Evolutionary conservation across 1,140 invertebrate genomes (phyloP).

Genomic region (Drosophila tani): DNA sequence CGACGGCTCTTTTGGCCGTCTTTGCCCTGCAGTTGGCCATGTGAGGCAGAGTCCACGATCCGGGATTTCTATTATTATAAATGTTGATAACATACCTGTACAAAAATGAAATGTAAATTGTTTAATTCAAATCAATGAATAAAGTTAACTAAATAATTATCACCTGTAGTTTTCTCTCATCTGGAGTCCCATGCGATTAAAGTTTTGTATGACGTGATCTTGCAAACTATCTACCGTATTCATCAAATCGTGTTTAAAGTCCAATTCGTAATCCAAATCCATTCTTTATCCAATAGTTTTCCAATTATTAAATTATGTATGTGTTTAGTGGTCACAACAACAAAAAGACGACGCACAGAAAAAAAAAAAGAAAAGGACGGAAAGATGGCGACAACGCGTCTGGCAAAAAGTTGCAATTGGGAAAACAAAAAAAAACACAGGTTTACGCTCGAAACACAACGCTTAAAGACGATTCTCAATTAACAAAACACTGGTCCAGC

Average conservation of each 20-base stretch:
- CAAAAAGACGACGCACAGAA: constrained; percentile 4
- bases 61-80: not conserved
- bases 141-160: constrained; percentile 26
- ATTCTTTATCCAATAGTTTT: not conserved
- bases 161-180: constrained; percentile 8
- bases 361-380: not conserved
- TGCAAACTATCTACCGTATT: not conserved
- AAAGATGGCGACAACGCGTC: not conserved
- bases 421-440: not conserved
- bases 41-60: constrained; percentile 20
- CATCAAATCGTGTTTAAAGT: not conserved
- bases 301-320: not conserved
- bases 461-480: not conserved
- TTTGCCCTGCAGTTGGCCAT: constrained; percentile 64
- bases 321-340: not conserved
- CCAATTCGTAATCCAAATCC: not conserved
- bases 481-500: constrained; percentile 8
- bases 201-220: not conserved
- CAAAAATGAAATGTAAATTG: constrained; percentile 27
- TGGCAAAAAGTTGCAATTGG: not conserved
- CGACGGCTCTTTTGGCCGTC: constrained; percentile 81
- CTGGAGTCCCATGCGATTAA: constrained; percentile 8
- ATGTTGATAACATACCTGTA: constrained; percentile 41
- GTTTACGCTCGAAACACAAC: constrained; percentile 9
- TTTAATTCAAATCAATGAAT: constrained; percentile 23